Conservation (phyloP, 2,113 vertebrate species). For the Clinocottus analis region DNA sequence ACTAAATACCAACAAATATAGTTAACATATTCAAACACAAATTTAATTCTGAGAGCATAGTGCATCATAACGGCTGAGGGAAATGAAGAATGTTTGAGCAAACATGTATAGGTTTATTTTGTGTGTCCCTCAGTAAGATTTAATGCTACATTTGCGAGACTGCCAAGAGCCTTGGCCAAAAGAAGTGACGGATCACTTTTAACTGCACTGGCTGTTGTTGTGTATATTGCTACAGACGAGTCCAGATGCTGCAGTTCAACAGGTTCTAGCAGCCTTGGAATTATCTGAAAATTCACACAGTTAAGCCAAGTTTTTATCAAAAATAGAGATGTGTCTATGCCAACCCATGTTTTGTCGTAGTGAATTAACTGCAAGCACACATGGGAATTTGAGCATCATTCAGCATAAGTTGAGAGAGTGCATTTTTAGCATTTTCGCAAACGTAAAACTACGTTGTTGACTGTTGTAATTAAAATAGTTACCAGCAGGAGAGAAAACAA, state of each 20-base stretch:
- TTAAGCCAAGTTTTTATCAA: conserved; percentile 19
- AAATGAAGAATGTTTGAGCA: background rate
- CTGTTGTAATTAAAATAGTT: conserved; percentile 26
- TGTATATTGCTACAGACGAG: background rate
- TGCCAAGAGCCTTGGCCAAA: conserved; percentile 16
- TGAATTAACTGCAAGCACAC: conserved; percentile 11
- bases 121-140: background rate
- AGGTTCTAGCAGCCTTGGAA: background rate
- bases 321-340: background rate
- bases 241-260: conserved; percentile 22
- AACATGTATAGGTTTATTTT: background rate
- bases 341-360: background rate
- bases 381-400: background rate
- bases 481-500: background rate
- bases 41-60: background rate
- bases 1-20: background rate
- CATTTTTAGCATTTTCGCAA: conserved; percentile 15
- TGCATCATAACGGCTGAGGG: background rate
- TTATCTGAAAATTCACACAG: conserved; percentile 21
- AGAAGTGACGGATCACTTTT: conserved; percentile 11
- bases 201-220: conserved; percentile 18
- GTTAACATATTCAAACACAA: background rate
- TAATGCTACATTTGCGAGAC: conserved; percentile 5
- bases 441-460: conserved; percentile 23
- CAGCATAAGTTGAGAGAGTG: background rate